Evolutionary conservation across 1,140 invertebrate species (phyloP).

Genomic region (Drosophila azteca): DNA sequence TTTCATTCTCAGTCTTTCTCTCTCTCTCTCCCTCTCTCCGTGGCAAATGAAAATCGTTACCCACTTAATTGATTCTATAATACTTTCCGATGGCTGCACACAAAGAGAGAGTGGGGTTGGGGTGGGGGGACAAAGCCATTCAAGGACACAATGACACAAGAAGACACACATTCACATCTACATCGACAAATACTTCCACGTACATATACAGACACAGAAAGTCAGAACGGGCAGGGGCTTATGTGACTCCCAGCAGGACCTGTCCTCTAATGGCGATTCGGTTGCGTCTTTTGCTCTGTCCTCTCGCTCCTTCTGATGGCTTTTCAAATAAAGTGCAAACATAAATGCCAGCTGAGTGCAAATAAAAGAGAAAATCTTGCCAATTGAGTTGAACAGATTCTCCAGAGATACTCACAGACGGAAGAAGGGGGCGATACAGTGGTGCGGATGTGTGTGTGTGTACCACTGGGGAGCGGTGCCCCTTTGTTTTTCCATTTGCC

Average conservation of each 20-base stretch:
- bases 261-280: conserved; percentile 55
- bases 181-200: too few species aligned
- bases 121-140: neutral
- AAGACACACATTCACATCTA: neutral
- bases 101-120: too few species aligned
- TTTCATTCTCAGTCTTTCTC: neutral
- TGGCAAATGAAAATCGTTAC: conserved; percentile 13
- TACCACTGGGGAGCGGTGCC: conserved; percentile 43
- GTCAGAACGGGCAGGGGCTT: too few species aligned
- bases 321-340: conserved; percentile 75
- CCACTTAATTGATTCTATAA: conserved; percentile 63
- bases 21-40: neutral
- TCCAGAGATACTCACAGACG: conserved; percentile 1
- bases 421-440: neutral
- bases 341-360: conserved; percentile 70
- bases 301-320: conserved; percentile 37
- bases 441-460: neutral
- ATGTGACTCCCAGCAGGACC: conserved; percentile 12
- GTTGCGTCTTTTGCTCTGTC: conserved; percentile 27
- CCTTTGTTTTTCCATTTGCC: conserved; percentile 54
- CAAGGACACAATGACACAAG: conserved; percentile 22
- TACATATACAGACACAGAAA: conserved; percentile 6
- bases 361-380: conserved; percentile 74
- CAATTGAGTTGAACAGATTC: conserved; percentile 64
- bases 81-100: conserved; percentile 41